These are phyloP conservation scores for Hipposideros larvatus DNA, from an alignment of 2,797 vertebrate species.

Conservation along the genomic window DNA sequence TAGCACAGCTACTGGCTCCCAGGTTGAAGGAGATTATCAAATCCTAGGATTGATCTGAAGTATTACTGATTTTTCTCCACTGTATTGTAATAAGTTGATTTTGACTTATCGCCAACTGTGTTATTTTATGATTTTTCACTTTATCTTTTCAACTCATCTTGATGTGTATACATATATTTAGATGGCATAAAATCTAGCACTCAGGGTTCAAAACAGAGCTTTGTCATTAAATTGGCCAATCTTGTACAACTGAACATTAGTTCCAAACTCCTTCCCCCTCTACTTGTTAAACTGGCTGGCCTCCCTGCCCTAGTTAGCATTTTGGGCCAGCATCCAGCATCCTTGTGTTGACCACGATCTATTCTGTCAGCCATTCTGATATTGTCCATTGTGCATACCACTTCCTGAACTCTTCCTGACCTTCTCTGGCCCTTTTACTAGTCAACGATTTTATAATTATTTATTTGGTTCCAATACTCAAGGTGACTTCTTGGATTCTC, in stretches of 20 bases:
- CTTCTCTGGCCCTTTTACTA: not conserved
- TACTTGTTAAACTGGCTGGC: not conserved
- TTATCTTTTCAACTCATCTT: not conserved
- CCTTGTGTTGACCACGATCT: not conserved
- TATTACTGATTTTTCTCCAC: not conserved
- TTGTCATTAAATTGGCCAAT: not conserved
- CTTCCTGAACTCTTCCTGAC: not conserved
- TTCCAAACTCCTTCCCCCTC: not conserved
- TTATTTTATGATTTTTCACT: conserved; percentile 14
- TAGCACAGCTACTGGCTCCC: not conserved
- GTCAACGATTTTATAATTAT: not conserved
- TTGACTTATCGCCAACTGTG: not conserved
- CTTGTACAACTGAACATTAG: not conserved
- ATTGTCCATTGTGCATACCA: accelerated
- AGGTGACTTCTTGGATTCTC: conserved; percentile 10
- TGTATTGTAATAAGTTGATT: not conserved
- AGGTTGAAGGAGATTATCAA: not conserved
- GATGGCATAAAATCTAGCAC: not conserved
- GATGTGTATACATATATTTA: not conserved
- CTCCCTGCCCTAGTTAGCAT: not conserved
- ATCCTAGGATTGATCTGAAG: not conserved
- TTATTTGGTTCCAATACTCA: not conserved
- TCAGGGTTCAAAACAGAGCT: not conserved
- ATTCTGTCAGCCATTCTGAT: not conserved
- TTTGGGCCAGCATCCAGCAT: not conserved